Conservation (phyloP, 2,888 invertebrate species). For the Lacanobia oleracea region DNA sequence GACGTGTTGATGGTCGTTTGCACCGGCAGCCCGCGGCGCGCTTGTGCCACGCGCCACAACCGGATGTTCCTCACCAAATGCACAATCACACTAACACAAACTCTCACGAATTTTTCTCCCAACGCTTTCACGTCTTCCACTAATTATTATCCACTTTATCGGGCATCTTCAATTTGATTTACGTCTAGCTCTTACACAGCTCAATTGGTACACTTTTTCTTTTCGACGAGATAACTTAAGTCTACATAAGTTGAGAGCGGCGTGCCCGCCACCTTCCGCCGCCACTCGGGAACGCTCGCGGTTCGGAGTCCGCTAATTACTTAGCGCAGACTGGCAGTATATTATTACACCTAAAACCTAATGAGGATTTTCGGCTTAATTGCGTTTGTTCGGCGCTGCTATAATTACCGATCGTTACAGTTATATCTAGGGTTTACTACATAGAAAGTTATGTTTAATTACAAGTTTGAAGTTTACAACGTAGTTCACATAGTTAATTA, state of each 20-base stretch:
- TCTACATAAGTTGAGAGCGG: slow-evolving; percentile 73
- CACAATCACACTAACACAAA: slow-evolving; percentile 89
- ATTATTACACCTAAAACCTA: slow-evolving; percentile 71
- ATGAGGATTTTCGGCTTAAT: slow-evolving; percentile 75
- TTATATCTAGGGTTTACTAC: slow-evolving; percentile 59
- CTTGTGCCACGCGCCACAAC: slow-evolving; percentile 72
- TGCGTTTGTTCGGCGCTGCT: slow-evolving; percentile 61
- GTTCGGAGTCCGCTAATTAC: slow-evolving; percentile 66
- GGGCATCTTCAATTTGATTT: slow-evolving; percentile 91
- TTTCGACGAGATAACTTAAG: slow-evolving; percentile 85
- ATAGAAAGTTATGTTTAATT: slow-evolving; percentile 71
- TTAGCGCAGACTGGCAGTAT: slow-evolving; percentile 65
- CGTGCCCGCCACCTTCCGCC: slow-evolving; percentile 75
- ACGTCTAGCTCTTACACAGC: slow-evolving; percentile 87
- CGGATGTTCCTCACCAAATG: slow-evolving; percentile 88
- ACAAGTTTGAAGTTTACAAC: slow-evolving; percentile 65
- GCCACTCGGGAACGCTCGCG: slow-evolving; percentile 39
- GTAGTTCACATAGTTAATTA: slow-evolving; percentile 23
- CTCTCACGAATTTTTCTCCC: slow-evolving; percentile 91
- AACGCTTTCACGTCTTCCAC: slow-evolving; percentile 90
- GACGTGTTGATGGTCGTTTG: slow-evolving; percentile 14
- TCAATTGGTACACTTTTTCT: slow-evolving; percentile 90
- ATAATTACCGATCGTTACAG: slow-evolving; percentile 68
- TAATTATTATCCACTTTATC: slow-evolving; percentile 91
- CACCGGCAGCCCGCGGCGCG: slow-evolving; percentile 10